phyloP scores from a whole-genome alignment of 2,113 vertebrate genomes.

The Nymphicus hollandicus region DNA sequence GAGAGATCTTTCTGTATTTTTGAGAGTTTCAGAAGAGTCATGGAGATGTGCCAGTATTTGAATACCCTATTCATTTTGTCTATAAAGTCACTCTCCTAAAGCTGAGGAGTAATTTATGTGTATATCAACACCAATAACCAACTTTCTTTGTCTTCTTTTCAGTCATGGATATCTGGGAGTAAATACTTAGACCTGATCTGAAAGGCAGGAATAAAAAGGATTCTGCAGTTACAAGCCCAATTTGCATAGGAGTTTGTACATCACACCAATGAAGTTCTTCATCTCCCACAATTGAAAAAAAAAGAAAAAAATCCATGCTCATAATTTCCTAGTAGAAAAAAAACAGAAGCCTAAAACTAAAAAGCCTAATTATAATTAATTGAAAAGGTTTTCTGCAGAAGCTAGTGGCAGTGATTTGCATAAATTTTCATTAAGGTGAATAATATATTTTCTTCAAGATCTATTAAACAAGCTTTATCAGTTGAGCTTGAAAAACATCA shows the following conservation, averaged over 20 bases:
- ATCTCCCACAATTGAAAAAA: background rate
- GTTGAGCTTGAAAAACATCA: conserved; percentile 45
- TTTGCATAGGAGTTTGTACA: background rate
- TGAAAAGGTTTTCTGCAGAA: conserved; percentile 39
- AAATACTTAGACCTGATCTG: background rate
- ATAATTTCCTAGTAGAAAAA: background rate
- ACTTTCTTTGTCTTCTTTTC: background rate
- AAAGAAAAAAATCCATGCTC: background rate
- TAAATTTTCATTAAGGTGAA: conserved; percentile 64
- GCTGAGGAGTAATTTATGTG: background rate
- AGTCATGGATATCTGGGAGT: background rate
- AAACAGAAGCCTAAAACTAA: background rate
- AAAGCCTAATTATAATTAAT: conserved; percentile 59
- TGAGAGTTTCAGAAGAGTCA: background rate
- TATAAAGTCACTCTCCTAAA: background rate
- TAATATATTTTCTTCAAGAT: conserved; percentile 58
- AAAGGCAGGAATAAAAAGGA: background rate
- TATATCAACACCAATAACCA: background rate
- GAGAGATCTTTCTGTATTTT: background rate
- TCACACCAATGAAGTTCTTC: background rate
- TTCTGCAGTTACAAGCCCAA: background rate
- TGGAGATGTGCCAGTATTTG: background rate
- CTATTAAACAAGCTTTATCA: conserved; percentile 47
- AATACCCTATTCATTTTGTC: background rate
- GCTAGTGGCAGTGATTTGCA: conserved; percentile 53